A percentile compares a stretch with the other conserved stretches of the same genome.
These are phyloP conservation scores for Girardinus metallicus DNA, from an alignment of 2,797 vertebrate species.

Conservation along the genomic window DNA sequence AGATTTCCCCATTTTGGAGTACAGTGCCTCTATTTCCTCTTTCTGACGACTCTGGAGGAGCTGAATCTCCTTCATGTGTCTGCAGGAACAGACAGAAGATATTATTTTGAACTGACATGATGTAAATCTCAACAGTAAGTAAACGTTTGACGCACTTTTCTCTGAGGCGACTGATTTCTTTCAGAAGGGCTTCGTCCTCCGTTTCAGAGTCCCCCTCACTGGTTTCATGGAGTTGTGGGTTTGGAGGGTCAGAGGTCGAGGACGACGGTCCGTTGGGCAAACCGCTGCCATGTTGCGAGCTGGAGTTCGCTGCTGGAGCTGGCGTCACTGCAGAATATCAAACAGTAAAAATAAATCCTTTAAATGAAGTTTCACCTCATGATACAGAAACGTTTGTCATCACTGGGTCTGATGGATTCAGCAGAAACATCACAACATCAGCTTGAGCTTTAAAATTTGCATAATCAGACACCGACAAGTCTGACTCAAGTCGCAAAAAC, in stretches of 20 bases:
- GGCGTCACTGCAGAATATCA: constrained; percentile 73
- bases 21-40: constrained; percentile 90
- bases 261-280: constrained; percentile 66
- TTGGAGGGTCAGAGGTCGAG: constrained; percentile 69
- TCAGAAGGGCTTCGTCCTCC: constrained; percentile 91
- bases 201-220: constrained; percentile 92
- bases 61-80: constrained; percentile 95
- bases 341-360: not conserved
- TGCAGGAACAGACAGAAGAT: constrained; percentile 50
- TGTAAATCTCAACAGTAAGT: not conserved
- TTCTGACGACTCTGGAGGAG: constrained; percentile 91
- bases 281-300: constrained; percentile 35
- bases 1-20: constrained; percentile 86
- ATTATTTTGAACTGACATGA: not conserved
- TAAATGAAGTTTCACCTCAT: not conserved
- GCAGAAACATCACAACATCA: not conserved
- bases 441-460: not conserved
- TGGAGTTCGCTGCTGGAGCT: constrained; percentile 45
- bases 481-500: not conserved
- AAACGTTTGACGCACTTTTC: constrained; percentile 85
- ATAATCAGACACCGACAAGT: not conserved
- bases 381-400: not conserved
- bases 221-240: constrained; percentile 85
- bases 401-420: not conserved
- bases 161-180: constrained; percentile 87